These are phyloP conservation scores for Quadroppia sp. DNA, from an alignment of 2,888 invertebrate species.

Conservation along the genomic window DNA sequence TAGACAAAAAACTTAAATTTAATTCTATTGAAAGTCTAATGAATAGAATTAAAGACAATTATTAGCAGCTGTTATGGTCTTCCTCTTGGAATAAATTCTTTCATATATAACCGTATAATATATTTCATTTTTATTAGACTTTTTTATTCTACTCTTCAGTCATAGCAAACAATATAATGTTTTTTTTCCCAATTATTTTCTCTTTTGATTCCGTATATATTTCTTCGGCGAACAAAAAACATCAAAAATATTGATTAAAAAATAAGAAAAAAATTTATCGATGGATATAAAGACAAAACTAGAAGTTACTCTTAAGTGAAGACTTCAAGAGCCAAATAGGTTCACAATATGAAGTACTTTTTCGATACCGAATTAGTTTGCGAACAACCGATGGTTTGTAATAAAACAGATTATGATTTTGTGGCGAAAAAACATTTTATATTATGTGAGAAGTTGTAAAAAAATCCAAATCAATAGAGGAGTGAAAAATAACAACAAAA, in stretches of 20 bases:
- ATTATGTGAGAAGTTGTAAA: not conserved
- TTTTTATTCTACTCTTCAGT: not conserved
- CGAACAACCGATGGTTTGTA: not conserved
- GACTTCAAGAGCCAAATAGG: not conserved
- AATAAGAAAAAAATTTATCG: constrained; percentile 4
- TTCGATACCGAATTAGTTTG: not conserved
- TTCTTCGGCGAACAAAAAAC: too few relatives aligned
- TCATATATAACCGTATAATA: not conserved
- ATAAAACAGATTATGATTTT: constrained; percentile 3
- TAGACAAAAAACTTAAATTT: not conserved
- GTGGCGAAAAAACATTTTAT: not conserved
- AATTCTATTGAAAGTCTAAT: constrained; percentile 7
- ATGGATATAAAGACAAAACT: not conserved
- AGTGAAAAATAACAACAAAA: not conserved
- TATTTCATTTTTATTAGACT: not conserved
- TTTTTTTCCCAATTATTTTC: not conserved
- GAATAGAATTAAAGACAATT: constrained; percentile 22
- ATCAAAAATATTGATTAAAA: not conserved
- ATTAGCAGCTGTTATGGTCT: constrained; percentile 22
- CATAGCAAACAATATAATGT: not conserved
- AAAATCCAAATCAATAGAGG: not conserved
- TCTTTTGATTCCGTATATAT: constrained; percentile 10
- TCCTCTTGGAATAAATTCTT: not conserved
- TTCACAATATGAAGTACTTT: not conserved
- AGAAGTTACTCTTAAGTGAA: not conserved